Percentiles rank a stretch among this genome's conserved stretches.
phyloP scores from a whole-genome alignment of 2,888 invertebrate genomes.

The Gibbula magus region DNA sequence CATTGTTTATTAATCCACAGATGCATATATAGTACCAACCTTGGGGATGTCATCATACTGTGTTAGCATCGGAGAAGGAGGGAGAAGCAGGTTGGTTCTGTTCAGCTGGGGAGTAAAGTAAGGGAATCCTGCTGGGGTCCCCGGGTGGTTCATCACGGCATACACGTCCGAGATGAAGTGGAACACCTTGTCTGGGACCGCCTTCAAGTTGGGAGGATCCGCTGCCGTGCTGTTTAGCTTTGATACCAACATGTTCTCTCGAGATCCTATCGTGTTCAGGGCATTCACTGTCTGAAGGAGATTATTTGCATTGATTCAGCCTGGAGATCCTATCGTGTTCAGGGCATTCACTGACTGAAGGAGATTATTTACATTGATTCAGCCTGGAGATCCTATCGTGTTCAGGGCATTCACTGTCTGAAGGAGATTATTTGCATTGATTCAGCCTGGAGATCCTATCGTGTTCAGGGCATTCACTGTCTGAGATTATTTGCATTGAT shows the following conservation, averaged over 20 bases:
- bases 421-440: not conserved
- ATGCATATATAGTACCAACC: no score
- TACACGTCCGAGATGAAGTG: conserved; percentile 92
- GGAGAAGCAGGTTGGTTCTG: conserved; percentile 86
- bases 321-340: conserved; percentile 80
- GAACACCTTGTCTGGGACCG: conserved; percentile 78
- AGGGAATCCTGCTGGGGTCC: conserved; percentile 81
- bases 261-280: conserved; percentile 82
- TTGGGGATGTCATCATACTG: conserved; percentile 80
- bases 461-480: conserved; percentile 86
- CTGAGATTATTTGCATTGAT: conserved; percentile 26
- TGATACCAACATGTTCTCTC: conserved; percentile 70
- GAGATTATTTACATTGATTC: no score
- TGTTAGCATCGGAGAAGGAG: conserved; percentile 84
- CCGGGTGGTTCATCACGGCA: conserved; percentile 86
- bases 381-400: conserved; percentile 77
- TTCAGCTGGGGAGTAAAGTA: conserved; percentile 82
- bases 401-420: conserved; percentile 84
- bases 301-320: no score
- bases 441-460: conserved; percentile 75
- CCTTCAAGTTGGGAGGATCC: not conserved
- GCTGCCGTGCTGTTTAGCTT: conserved; percentile 70
- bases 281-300: conserved; percentile 80
- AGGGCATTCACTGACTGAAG: conserved; percentile 81
- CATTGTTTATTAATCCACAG: no score